A percentile compares a stretch with the other conserved stretches of the same genome.
Evolutionary conservation across 1,140 invertebrate species (phyloP).

Genomic region (Lineus longissimus): DNA sequence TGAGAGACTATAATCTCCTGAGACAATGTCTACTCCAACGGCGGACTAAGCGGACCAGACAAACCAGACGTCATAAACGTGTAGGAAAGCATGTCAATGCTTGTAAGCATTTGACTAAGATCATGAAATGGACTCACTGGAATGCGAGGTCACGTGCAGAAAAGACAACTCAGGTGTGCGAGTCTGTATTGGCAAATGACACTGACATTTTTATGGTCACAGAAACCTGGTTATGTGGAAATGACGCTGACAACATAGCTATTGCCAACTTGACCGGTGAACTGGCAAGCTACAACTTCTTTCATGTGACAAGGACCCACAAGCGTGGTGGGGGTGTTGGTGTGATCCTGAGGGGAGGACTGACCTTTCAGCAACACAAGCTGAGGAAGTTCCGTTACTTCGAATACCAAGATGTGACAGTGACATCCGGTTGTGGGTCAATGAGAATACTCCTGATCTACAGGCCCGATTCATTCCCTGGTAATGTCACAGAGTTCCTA

Average conservation of each 20-base stretch:
- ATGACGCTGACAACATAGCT: background rate
- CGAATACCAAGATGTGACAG: too few relatives aligned
- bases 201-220: background rate
- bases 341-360: background rate
- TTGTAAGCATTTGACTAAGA: too few relatives aligned
- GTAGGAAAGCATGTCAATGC: too few relatives aligned
- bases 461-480: too few relatives aligned
- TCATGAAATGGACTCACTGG: too few relatives aligned
- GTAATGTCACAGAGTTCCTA: too few relatives aligned
- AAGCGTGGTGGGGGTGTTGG: background rate
- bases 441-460: too few relatives aligned
- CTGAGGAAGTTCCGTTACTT: background rate
- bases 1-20: too few relatives aligned
- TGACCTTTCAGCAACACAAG: background rate
- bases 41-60: too few relatives aligned
- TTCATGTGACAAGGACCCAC: background rate
- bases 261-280: background rate
- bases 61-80: too few relatives aligned
- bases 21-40: too few relatives aligned
- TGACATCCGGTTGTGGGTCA: too few relatives aligned
- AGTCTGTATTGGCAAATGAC: background rate
- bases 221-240: background rate
- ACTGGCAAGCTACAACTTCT: background rate
- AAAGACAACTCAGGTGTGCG: background rate
- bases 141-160: background rate